Evolutionary conservation across 2,797 vertebrate genomes (phyloP).

Genomic region (Smutsia gigantea): DNA sequence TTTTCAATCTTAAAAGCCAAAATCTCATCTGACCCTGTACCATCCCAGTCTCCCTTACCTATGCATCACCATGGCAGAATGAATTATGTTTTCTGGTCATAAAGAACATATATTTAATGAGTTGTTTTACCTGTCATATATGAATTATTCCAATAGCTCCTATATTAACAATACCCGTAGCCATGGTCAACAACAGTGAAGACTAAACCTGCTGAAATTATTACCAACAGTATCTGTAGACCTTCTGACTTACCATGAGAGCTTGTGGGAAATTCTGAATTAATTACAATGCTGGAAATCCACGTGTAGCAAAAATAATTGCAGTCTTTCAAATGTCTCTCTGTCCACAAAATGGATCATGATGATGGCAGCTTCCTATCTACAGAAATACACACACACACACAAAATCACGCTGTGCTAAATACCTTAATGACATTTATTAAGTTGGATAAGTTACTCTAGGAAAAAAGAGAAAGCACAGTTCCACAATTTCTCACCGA

Average conservation of each 20-base stretch:
- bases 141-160: not conserved
- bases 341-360: not conserved
- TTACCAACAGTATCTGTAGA: not conserved
- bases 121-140: not conserved
- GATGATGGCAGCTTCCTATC: not conserved
- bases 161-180: not conserved
- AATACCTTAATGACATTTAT: not conserved
- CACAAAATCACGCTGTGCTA: not conserved
- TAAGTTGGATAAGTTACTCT: not conserved
- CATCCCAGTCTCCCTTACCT: not conserved
- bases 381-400: not conserved
- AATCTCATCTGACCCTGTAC: constrained; percentile 12
- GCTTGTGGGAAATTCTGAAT: not conserved
- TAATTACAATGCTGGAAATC: not conserved
- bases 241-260: not conserved
- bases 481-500: not conserved
- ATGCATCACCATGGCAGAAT: constrained; percentile 29
- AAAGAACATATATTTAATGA: not conserved
- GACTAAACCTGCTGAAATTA: not conserved
- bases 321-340: not conserved
- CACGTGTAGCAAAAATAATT: not conserved
- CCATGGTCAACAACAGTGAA: not conserved
- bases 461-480: not conserved
- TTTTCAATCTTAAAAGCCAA: constrained; percentile 56
- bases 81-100: not conserved